Evolutionary conservation across 2,797 vertebrate genomes (phyloP), one percentile per base, ranked within the genome.

Genomic region (Philypnodon macrostomus): DNA sequence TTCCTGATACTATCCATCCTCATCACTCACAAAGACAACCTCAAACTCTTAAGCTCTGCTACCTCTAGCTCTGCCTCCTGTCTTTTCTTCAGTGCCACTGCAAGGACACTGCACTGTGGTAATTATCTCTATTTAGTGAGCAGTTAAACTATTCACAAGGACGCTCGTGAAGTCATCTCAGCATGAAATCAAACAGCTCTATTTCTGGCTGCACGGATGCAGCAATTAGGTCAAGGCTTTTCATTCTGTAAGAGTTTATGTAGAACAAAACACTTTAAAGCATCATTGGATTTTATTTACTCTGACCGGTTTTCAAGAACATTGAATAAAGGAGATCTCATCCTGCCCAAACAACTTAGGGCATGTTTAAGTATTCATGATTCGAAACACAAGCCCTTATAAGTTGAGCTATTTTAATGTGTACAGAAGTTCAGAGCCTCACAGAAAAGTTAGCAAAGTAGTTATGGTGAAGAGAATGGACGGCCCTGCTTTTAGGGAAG

Each of bases 281-380:
- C 57, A 48, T 38, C 16, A 14, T 2, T 32, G 2, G 1, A 23
- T 38, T 45, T 4, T 37, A 8, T 59, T 52, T 29, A 39, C 32
- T 32, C 26, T 6, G 27, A 34, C 15, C 10, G 7, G 2, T 53
- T 47, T 49, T 36, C 4, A 59, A 38, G 9, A 46, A 47, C 19
- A 67, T 68, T 50, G 4, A 63, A 32, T 21, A 30, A 30, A 40
- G 30, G 12, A 61, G 2, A 52, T 53, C 30, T 24, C 44, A 21
- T 51, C 10, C 40, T 51, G 24, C 15, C 31, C 41, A 34, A 65
- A 53, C 53, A 45, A 47, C 35, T 53, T 46, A 65, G 51, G 27
- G 30, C 24, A 62, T 50, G 33, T 27, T 82, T 36, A 63, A 81
- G 70, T 73, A 77, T 85, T 73, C 14, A 81, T 32, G 57, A 51